Conservation (phyloP, 2,113 vertebrate genomes). For the Vulpes lagopus region DNA sequence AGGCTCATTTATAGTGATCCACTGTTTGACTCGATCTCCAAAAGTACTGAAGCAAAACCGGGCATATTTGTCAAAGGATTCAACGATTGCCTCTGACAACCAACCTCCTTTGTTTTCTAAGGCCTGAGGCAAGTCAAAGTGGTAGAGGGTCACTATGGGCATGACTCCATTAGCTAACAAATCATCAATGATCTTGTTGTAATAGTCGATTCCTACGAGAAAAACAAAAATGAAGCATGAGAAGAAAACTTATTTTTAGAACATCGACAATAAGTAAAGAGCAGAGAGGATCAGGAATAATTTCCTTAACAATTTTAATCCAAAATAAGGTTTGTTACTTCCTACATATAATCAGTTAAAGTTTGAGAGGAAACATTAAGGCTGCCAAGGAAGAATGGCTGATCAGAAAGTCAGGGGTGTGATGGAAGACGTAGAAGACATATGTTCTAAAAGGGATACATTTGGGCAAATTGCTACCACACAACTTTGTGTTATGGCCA, state of each 20-base stretch:
- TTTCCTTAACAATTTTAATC: not conserved
- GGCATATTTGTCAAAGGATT: constrained; percentile 88
- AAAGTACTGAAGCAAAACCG: constrained; percentile 91
- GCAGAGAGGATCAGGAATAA: not conserved
- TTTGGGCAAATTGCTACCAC: not conserved
- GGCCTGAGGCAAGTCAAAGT: constrained; percentile 90
- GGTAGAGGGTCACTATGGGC: constrained; percentile 89
- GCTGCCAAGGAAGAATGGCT: not conserved
- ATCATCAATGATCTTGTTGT: constrained; percentile 90
- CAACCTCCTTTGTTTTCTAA: constrained; percentile 90
- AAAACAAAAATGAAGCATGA: not conserved
- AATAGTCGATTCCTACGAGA: constrained; percentile 88
- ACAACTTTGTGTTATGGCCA: not conserved
- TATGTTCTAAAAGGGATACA: not conserved
- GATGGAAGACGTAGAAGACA: not conserved
- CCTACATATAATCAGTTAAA: not conserved
- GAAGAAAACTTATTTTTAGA: constrained; percentile 25
- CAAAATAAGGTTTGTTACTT: not conserved
- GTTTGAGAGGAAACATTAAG: not conserved
- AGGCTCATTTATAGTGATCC: constrained; percentile 92
- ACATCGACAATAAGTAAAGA: not conserved
- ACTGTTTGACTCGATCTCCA: constrained; percentile 90
- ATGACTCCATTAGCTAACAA: constrained; percentile 85
- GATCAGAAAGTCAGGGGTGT: not conserved
- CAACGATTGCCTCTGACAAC: constrained; percentile 82